Conservation (phyloP, 2,888 invertebrate genomes). For the Plusia festucae region DNA sequence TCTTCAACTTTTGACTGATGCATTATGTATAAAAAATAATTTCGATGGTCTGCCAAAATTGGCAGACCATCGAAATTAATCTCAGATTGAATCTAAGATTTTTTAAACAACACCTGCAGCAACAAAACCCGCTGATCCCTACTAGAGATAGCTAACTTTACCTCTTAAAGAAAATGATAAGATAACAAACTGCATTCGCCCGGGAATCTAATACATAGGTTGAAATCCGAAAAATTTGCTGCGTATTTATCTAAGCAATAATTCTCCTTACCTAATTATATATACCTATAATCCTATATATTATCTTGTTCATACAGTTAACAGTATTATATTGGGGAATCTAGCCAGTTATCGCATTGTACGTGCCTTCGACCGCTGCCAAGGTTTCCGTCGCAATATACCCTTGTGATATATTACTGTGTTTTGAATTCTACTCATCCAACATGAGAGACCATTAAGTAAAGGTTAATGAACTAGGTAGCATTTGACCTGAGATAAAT, state of each 20-base stretch:
- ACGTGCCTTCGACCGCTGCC: constrained; percentile 47
- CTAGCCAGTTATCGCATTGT: constrained; percentile 39
- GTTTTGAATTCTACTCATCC: constrained; percentile 40
- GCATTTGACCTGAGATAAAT: background rate
- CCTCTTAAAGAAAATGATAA: too few species aligned
- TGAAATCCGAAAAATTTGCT: background rate
- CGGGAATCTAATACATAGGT: too few species aligned
- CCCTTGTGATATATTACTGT: constrained; percentile 30
- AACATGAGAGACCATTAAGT: constrained; percentile 3
- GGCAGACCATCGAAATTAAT: too few species aligned
- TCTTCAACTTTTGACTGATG: background rate
- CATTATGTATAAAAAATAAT: too few species aligned
- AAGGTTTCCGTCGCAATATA: constrained; percentile 39
- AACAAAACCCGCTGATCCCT: too few species aligned
- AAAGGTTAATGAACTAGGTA: constrained; percentile 13
- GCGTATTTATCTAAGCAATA: background rate
- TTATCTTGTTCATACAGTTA: too few species aligned
- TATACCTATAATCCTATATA: constrained; percentile 20
- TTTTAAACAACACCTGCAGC: too few species aligned
- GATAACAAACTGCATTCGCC: too few species aligned
- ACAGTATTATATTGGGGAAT: constrained; percentile 27
- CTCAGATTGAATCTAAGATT: too few species aligned
- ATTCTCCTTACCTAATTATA: constrained; percentile 22
- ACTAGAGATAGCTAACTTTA: too few species aligned
- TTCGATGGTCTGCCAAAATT: too few species aligned